A percentile compares a stretch with the other conserved stretches of the same genome.
Evolutionary conservation across 1,140 invertebrate genomes (phyloP).

Genomic region (Pogonus chalceus): DNA sequence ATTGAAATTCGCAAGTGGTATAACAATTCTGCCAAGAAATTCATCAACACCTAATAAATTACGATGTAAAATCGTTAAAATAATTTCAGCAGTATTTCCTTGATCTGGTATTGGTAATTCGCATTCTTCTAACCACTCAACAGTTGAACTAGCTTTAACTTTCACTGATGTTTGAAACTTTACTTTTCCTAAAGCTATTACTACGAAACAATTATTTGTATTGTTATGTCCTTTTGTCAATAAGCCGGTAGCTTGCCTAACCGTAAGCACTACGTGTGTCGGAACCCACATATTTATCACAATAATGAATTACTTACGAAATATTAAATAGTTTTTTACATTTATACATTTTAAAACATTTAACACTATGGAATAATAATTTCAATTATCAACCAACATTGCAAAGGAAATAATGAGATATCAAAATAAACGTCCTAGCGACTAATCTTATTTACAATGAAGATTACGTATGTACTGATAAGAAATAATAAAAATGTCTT

Average conservation of each 20-base stretch:
- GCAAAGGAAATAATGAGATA: too few species aligned
- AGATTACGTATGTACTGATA: too few species aligned
- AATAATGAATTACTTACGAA: too few species aligned
- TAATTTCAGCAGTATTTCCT: conserved; percentile 77
- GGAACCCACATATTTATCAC: background rate
- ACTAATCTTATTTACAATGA: too few species aligned
- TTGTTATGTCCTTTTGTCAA: conserved; percentile 80
- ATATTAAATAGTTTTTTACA: too few species aligned
- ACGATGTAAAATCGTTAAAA: conserved; percentile 75
- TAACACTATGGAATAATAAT: too few species aligned
- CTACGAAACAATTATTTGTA: conserved; percentile 92
- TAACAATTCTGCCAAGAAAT: conserved; percentile 74
- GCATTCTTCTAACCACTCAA: conserved; percentile 94
- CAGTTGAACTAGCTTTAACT: conserved; percentile 69
- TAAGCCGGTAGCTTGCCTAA: conserved; percentile 61
- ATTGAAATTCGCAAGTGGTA: conserved; percentile 80
- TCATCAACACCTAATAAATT: conserved; percentile 88
- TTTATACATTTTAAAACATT: too few species aligned
- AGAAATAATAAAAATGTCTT: too few species aligned
- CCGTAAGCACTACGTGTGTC: too few species aligned
- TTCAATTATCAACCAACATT: too few species aligned
- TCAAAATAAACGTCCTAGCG: too few species aligned
- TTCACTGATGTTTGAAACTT: conserved; percentile 94
- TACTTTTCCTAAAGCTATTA: conserved; percentile 86
- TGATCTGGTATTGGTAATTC: conserved; percentile 79